These are phyloP conservation scores for Drosophila arizonae DNA, from an alignment of 1,140 invertebrate genomes.

Conservation along the genomic window DNA sequence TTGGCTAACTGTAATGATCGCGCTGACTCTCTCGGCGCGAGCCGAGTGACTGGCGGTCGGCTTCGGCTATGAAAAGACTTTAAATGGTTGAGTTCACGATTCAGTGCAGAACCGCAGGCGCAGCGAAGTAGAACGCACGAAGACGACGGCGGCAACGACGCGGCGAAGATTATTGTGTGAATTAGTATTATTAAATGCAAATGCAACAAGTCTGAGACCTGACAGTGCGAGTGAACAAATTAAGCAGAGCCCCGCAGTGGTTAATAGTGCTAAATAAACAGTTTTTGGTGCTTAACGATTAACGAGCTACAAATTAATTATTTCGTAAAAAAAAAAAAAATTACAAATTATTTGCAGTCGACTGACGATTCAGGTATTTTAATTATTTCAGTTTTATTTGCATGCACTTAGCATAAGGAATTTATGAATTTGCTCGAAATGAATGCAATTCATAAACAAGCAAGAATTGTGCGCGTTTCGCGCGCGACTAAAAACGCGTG, in stretches of 20 bases:
- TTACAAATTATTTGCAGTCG: slow-evolving; percentile 12
- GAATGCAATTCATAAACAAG: slow-evolving; percentile 40
- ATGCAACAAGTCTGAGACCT: slow-evolving; percentile 23
- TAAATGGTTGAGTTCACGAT: slow-evolving; percentile 39
- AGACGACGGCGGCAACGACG: slow-evolving; percentile 17
- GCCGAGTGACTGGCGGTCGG: slow-evolving; percentile 28
- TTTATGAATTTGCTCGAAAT: slow-evolving; percentile 35
- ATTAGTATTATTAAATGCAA: slow-evolving; percentile 23
- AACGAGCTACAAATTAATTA: slow-evolving; percentile 11
- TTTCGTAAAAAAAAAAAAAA: neutral
- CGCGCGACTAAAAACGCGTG: slow-evolving; percentile 50
- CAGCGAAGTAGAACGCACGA: slow-evolving; percentile 60
- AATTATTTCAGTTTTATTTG: slow-evolving; percentile 17
- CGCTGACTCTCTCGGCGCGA: slow-evolving; percentile 12
- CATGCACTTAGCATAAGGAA: slow-evolving; percentile 6
- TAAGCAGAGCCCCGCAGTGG: slow-evolving; percentile 11
- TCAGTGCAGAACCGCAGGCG: slow-evolving; percentile 66
- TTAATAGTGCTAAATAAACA: slow-evolving; percentile 31
- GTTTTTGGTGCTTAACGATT: neutral
- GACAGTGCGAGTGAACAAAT: slow-evolving; percentile 54
- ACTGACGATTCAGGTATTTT: slow-evolving; percentile 32
- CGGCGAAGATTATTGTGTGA: slow-evolving; percentile 30
- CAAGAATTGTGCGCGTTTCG: slow-evolving; percentile 46
- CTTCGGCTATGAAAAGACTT: slow-evolving; percentile 44
- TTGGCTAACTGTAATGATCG: slow-evolving; percentile 30